These are phyloP conservation scores for Autographa gamma DNA, from an alignment of 2,888 invertebrate species.

Conservation along the genomic window DNA sequence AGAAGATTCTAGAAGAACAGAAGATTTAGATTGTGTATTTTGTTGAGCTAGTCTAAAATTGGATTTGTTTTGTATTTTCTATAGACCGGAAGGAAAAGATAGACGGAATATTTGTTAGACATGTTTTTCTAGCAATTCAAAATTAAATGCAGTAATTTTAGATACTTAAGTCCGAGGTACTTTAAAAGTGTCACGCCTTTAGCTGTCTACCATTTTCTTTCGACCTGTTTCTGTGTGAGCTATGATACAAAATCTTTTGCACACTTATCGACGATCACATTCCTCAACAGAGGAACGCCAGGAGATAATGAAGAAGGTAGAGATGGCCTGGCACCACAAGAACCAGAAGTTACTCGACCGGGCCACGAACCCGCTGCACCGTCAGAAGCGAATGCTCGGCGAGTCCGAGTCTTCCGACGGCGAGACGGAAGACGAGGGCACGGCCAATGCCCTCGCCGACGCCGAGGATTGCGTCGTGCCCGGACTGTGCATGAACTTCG, in stretches of 20 bases:
- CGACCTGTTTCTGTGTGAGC: not conserved
- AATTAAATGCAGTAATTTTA: too few species aligned
- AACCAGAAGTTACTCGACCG: conserved; percentile 80
- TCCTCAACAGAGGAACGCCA: conserved; percentile 90
- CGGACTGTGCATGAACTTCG: conserved; percentile 68
- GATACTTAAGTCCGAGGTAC: too few species aligned
- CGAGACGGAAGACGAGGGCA: conserved; percentile 83
- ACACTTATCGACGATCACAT: not conserved
- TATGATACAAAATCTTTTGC: not conserved
- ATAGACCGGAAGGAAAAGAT: too few species aligned
- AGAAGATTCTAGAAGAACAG: too few species aligned
- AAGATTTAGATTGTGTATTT: too few species aligned
- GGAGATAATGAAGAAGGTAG: conserved; percentile 92
- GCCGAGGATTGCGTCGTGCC: conserved; percentile 93
- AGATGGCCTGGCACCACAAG: conserved; percentile 92
- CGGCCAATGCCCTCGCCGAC: conserved; percentile 80
- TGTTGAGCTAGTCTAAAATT: too few species aligned
- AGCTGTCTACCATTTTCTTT: not conserved
- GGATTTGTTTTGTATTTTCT: too few species aligned
- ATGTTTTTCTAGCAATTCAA: too few species aligned
- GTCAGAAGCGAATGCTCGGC: conserved; percentile 66
- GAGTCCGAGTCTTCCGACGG: conserved; percentile 72
- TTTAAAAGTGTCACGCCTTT: too few species aligned
- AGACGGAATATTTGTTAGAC: too few species aligned
- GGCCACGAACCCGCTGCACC: conserved; percentile 73